Evolutionary conservation across 2,888 invertebrate species (phyloP), one percentile per base, ranked within the genome.

Genomic region (Lamellibrachia columna): DNA sequence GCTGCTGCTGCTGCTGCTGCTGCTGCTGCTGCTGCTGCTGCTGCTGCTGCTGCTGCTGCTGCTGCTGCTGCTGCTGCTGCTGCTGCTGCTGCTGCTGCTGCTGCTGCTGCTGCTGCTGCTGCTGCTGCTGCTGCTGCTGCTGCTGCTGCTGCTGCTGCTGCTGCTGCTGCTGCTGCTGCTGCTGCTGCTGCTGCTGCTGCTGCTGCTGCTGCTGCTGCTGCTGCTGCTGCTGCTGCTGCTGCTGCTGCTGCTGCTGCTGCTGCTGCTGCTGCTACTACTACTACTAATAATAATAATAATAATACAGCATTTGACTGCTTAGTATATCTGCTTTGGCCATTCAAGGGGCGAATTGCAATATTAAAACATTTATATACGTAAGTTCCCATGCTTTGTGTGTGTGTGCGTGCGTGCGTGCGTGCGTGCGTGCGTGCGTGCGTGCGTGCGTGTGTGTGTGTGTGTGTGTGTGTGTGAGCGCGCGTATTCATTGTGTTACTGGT

Each of bases 1-100:
- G n/a, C 90, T 90, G n/a, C 90, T 90, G n/a, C 90, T 90, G n/a
- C 90, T 90, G n/a, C 90, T 90, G 1, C 90, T 90, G n/a, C 90
- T 90, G 1, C 90, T 90, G n/a, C 90, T 90, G n/a, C n/a, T 90
- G 1, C 90, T 90, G 1, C 90, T 90, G 1, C 90, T 90, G 1
- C 90, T 90, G 1, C 90, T 90, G 1, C 90, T 90, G 1, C n/a
- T 90, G 1, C 90, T 90, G 1, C 90, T 90, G 1, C 90, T 90
- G 1, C 90, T 90, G n/a, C n/a, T 90, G 1, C 90, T 90, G 1
- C 90, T 90, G 1, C 90, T 90, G 1, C 90, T 90, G 1, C 90
- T 90, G 1, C 90, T 90, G 1, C n/a, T 90, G 1, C 90, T 90
- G 1, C 90, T 90, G 1, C 90, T 90, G 1, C 90, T 90, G n/a